A percentile compares a stretch with the other conserved stretches of the same genome.
Conservation (phyloP, 2,888 invertebrate genomes). For the Netelia inedita region DNA sequence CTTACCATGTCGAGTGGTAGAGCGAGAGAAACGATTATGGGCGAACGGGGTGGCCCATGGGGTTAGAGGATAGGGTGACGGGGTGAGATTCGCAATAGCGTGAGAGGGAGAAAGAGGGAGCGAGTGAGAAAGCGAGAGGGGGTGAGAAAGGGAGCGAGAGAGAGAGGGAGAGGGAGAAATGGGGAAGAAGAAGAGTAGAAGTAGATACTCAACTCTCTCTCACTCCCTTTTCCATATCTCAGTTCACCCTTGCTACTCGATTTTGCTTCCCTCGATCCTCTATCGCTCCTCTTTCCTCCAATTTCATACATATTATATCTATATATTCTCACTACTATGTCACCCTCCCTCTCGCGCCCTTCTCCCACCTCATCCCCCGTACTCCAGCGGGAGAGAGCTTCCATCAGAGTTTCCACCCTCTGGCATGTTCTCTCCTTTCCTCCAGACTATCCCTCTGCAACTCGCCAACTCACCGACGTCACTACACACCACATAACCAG, state of each 20-base stretch:
- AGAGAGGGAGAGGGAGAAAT: conserved; percentile 13
- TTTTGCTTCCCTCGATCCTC: conserved; percentile 52
- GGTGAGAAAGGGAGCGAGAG: not conserved
- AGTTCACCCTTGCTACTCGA: conserved; percentile 44
- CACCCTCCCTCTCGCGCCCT: conserved; percentile 33
- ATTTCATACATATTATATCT: not conserved
- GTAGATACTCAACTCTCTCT: conserved; percentile 64
- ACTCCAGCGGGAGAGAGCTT: conserved; percentile 37
- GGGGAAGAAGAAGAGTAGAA: conserved; percentile 31
- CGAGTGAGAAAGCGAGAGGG: conserved; percentile 28
- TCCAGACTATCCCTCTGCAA: conserved; percentile 55
- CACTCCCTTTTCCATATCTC: conserved; percentile 56
- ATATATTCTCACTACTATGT: conserved; percentile 42
- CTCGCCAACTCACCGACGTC: conserved; percentile 56
- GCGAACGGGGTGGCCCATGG: conserved; percentile 77
- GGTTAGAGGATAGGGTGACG: conserved; percentile 76
- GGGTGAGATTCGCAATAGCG: conserved; percentile 78
- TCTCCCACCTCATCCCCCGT: not conserved
- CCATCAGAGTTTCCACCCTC: conserved; percentile 54
- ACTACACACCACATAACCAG: conserved; percentile 50
- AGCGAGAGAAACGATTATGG: conserved; percentile 79
- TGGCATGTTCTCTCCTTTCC: conserved; percentile 56
- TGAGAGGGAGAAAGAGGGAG: conserved; percentile 37
- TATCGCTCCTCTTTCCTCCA: conserved; percentile 21
- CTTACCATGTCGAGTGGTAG: conserved; percentile 65